Conservation (phyloP, 2,888 invertebrate genomes). For the Meghimatium bilineatum region DNA sequence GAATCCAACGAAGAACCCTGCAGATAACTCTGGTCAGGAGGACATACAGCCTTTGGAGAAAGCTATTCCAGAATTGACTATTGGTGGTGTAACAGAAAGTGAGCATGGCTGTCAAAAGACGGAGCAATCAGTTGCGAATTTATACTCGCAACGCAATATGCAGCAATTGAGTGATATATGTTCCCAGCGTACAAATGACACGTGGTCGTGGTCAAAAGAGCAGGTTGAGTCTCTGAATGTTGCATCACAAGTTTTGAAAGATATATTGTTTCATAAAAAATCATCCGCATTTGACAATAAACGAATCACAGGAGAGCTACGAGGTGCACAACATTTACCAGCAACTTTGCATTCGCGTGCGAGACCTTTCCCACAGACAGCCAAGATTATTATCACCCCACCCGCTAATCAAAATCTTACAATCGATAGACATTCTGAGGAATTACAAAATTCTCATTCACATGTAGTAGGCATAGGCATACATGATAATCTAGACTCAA, state of each 20-base stretch:
- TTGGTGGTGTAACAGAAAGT: not conserved
- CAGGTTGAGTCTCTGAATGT: not conserved
- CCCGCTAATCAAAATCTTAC: not conserved
- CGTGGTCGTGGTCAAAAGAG: not conserved
- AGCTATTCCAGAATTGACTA: not conserved
- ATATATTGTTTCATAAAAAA: not conserved
- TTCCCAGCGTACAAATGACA: not conserved
- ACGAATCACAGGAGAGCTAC: too few species aligned
- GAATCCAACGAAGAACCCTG: not conserved
- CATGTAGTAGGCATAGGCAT: too few species aligned
- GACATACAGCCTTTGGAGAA: not conserved
- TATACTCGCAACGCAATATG: not conserved
- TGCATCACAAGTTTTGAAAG: not conserved
- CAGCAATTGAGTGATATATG: not conserved
- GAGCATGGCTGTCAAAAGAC: not conserved
- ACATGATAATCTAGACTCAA: not conserved
- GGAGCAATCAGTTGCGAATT: not conserved
- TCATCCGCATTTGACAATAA: not conserved
- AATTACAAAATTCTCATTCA: too few species aligned
- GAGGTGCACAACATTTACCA: not conserved
- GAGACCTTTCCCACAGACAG: not conserved
- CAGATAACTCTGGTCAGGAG: not conserved
- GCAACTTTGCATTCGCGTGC: not conserved
- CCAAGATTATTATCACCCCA: not conserved
- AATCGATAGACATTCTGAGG: not conserved